These are phyloP conservation scores for Varecia variegata DNA, from an alignment of 2,797 vertebrate species.

Conservation along the genomic window DNA sequence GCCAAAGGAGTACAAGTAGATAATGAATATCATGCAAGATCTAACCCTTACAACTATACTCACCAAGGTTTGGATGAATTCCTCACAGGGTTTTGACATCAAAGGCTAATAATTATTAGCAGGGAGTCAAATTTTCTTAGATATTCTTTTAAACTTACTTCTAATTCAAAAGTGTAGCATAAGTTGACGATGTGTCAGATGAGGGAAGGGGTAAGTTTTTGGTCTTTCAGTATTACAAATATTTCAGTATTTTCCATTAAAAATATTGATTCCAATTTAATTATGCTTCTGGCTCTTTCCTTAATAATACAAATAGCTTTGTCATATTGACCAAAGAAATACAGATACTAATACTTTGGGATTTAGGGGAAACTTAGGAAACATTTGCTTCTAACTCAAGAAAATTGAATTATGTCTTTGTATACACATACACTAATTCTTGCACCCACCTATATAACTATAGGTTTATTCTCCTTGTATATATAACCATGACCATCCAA, in stretches of 20 bases:
- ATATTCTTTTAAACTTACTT: not conserved
- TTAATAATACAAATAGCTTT: not conserved
- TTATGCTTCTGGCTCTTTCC: not conserved
- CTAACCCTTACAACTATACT: not conserved
- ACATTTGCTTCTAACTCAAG: not conserved
- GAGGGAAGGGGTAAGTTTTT: not conserved
- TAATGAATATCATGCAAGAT: not conserved
- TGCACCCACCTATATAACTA: not conserved
- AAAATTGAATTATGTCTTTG: not conserved
- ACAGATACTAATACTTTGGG: not conserved
- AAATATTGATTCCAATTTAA: not conserved
- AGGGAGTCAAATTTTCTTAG: not conserved
- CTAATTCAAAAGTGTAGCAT: not conserved
- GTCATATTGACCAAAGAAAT: constrained; percentile 39
- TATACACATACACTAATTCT: not conserved
- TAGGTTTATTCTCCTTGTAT: not conserved
- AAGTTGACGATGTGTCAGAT: not conserved
- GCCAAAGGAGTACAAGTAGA: not conserved
- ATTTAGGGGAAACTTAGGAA: constrained; percentile 43
- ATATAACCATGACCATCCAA: not conserved
- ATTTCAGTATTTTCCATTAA: not conserved
- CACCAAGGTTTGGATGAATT: not conserved
- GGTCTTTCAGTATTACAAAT: not conserved
- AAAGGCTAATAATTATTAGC: not conserved
- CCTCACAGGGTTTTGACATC: not conserved